Evolutionary conservation across 2,888 invertebrate genomes (phyloP), one percentile per base, ranked within the genome.

Genomic region (Microctonus hyperodae): DNA sequence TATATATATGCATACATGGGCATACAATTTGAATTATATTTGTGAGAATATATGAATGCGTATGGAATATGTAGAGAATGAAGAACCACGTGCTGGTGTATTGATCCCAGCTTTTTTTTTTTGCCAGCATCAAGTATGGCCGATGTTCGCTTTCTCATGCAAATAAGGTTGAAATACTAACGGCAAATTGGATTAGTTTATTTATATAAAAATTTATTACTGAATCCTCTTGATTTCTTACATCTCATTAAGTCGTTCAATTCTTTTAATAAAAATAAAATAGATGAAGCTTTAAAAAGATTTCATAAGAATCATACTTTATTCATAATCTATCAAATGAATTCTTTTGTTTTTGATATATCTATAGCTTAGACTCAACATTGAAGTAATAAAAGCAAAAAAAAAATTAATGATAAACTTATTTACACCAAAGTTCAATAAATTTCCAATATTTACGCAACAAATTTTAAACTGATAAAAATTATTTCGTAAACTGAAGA

Each of bases 51-150:
- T 44, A n/a, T 16, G 16, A n/a, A 16, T 44, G 16, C 20, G 16
- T 16, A 20, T 7, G 4, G 16, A n/a, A 16, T 7, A n/a, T n/a
- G 16, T 16, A 16, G 44, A 44, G n/a, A 16, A 16, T 16, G 44
- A 44, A 4, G 44, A 44, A 44, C 44, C 44, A 44, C 44, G 44
- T 44, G 44, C 44, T 44, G 44, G 44, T 16, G 44, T 44, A 44
- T 44, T 44, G 44, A 44, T 44, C 44, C 44, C 44, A 44, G 16
- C 35, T 35, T 35, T 35, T 2, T 44, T 2, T 44, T 44, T 44
- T 44, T 44, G 16, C 44, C 16, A 7, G 9, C 7, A 44, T 44
- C 44, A 44, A 16, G 44, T 16, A 44, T 44, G 44, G 44, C 44
- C 44, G 44, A 44, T 44, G 16, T 44, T 44, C n/a, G 20, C 6